Percentiles rank a stretch among this genome's conserved stretches.
These are phyloP conservation scores for Uria aalge DNA, from an alignment of 2,113 vertebrate species.

Conservation along the genomic window DNA sequence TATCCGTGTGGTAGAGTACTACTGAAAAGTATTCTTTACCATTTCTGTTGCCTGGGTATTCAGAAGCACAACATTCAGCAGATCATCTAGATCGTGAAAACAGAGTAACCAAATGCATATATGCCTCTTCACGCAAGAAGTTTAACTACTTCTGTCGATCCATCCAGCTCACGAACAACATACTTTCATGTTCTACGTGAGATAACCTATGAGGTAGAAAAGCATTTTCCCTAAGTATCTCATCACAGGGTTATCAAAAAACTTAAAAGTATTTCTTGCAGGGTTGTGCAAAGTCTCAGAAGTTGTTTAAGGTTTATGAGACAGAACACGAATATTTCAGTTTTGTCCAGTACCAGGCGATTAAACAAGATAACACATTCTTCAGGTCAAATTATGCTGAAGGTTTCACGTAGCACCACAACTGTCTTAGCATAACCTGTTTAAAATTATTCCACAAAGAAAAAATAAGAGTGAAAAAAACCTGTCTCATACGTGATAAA, in stretches of 20 bases:
- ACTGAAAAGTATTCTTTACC: background rate
- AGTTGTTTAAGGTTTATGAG: background rate
- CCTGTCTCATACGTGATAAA: background rate
- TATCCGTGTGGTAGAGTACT: background rate
- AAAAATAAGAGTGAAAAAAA: background rate
- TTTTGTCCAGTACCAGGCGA: background rate
- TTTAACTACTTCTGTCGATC: background rate
- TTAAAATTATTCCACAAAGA: background rate
- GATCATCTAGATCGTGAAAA: background rate
- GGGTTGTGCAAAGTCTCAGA: background rate
- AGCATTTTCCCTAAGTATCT: background rate
- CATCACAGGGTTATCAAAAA: background rate
- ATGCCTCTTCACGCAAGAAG: background rate
- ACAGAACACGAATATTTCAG: background rate
- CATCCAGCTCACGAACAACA: background rate
- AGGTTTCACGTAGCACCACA: accelerated
- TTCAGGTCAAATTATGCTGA: background rate
- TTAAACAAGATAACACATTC: background rate
- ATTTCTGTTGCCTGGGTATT: background rate
- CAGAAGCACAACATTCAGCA: background rate
- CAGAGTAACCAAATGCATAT: background rate
- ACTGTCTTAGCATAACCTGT: background rate
- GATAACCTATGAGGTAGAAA: background rate
- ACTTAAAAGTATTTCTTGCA: background rate
- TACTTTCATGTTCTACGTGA: background rate